These are phyloP conservation scores for Carduelis carduelis DNA, from an alignment of 2,797 vertebrate genomes.

Conservation along the genomic window DNA sequence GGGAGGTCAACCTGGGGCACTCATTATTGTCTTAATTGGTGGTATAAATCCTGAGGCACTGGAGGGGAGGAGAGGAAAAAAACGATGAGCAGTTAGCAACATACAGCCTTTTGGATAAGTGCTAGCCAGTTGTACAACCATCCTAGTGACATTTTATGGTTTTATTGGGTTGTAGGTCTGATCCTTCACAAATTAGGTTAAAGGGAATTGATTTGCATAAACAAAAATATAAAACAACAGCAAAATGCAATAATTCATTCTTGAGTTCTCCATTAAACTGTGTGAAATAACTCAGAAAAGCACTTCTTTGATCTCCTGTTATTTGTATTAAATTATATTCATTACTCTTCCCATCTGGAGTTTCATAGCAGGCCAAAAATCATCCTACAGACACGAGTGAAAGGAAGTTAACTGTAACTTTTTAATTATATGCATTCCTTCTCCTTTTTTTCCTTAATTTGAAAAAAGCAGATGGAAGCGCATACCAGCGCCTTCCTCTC, in stretches of 20 bases:
- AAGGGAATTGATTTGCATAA: conserved; percentile 62
- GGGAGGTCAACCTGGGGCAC: conserved; percentile 78
- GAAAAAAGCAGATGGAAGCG: conserved; percentile 66
- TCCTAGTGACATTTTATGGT: conserved; percentile 57
- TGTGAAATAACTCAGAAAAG: conserved; percentile 63
- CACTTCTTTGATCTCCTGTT: conserved; percentile 67
- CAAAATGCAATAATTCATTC: conserved; percentile 38
- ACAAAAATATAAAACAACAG: conserved; percentile 27
- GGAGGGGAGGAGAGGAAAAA: conserved; percentile 50
- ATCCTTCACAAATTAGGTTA: conserved; percentile 56
- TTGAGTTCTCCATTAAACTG: conserved; percentile 55
- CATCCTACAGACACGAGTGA: conserved; percentile 68
- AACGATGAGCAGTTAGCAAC: conserved; percentile 53
- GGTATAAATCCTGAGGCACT: conserved; percentile 77
- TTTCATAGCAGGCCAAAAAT: conserved; percentile 73
- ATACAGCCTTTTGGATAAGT: conserved; percentile 51
- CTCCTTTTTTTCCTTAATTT: conserved; percentile 54
- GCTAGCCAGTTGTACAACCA: background rate
- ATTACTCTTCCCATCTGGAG: conserved; percentile 73
- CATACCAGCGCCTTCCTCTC: conserved; percentile 30
- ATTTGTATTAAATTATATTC: conserved; percentile 76
- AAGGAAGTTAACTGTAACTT: conserved; percentile 74
- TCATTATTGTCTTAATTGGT: conserved; percentile 81
- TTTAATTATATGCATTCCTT: conserved; percentile 74
- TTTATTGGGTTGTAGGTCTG: conserved; percentile 64